phyloP scores from a whole-genome alignment of 2,888 invertebrate genomes.

The Torymus aiolomorphi region DNA sequence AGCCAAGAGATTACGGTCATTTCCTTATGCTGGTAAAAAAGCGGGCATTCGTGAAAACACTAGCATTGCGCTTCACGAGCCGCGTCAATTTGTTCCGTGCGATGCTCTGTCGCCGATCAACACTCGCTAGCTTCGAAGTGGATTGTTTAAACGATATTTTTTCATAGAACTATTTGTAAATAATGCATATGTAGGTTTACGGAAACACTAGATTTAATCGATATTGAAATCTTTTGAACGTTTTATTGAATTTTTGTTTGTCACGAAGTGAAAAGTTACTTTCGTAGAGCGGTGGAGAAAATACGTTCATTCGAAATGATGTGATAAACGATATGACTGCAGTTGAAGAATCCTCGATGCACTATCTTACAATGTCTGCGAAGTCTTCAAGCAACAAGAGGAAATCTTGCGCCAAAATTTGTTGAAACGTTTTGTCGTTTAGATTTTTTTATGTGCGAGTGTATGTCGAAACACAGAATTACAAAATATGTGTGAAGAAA shows the following conservation, averaged over 20 bases:
- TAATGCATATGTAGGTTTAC: slow-evolving; percentile 35
- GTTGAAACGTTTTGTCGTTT: slow-evolving; percentile 22
- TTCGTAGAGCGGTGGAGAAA: slow-evolving; percentile 20
- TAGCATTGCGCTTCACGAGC: not conserved
- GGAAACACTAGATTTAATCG: slow-evolving; percentile 33
- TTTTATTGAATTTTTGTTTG: slow-evolving; percentile 43
- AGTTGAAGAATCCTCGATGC: slow-evolving; percentile 6
- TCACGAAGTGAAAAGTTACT: slow-evolving; percentile 25
- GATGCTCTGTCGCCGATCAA: slow-evolving; percentile 21
- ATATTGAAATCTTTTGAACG: slow-evolving; percentile 7
- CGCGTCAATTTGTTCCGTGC: slow-evolving; percentile 41
- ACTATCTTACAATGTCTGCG: slow-evolving; percentile 1
- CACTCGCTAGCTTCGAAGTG: slow-evolving; percentile 38
- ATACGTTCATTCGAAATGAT: slow-evolving; percentile 16
- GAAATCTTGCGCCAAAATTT: slow-evolving; percentile 35
- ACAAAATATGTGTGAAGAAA: slow-evolving; percentile 13
- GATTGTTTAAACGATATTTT: slow-evolving; percentile 51
- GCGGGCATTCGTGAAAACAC: not conserved
- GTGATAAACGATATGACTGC: slow-evolving; percentile 20
- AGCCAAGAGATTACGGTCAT: slow-evolving; percentile 16
- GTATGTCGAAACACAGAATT: slow-evolving; percentile 6
- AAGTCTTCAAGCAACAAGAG: slow-evolving; percentile 4
- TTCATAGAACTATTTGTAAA: slow-evolving; percentile 51
- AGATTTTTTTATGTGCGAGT: slow-evolving; percentile 28
- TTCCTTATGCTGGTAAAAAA: slow-evolving; percentile 16